These are phyloP conservation scores for Theristicus caerulescens DNA, from an alignment of 2,113 vertebrate species.

Conservation along the genomic window DNA sequence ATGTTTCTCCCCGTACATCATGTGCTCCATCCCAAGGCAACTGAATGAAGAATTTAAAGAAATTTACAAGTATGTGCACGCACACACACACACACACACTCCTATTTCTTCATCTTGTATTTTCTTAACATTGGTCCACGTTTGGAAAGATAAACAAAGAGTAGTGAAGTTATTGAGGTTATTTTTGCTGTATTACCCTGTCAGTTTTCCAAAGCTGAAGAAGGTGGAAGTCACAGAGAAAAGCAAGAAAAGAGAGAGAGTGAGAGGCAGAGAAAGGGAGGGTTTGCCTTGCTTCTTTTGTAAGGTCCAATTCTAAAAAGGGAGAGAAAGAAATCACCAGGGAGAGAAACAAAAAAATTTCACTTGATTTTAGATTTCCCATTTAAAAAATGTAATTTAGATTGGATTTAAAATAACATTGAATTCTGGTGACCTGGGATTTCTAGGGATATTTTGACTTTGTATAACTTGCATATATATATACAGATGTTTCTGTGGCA, in stretches of 20 bases:
- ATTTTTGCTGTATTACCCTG: neutral
- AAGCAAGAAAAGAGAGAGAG: neutral
- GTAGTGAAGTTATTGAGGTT: neutral
- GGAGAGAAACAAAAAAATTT: neutral
- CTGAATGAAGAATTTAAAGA: neutral
- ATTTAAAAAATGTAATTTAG: neutral
- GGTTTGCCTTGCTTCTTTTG: neutral
- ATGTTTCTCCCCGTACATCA: neutral
- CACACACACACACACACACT: fast-evolving
- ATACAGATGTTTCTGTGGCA: neutral
- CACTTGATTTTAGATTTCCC: neutral
- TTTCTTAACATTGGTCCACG: neutral
- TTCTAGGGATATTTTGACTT: neutral
- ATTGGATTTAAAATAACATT: neutral
- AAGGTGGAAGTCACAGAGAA: neutral
- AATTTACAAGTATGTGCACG: fast-evolving
- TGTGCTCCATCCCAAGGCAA: neutral
- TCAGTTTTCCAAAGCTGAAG: neutral
- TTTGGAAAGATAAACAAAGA: neutral
- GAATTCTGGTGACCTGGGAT: neutral
- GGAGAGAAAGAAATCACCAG: fast-evolving
- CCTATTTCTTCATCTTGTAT: neutral
- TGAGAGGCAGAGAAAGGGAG: neutral
- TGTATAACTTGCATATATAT: neutral
- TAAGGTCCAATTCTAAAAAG: neutral